These are phyloP conservation scores for Hirudinaria manillensis DNA, from an alignment of 2,888 invertebrate genomes.

Conservation along the genomic window DNA sequence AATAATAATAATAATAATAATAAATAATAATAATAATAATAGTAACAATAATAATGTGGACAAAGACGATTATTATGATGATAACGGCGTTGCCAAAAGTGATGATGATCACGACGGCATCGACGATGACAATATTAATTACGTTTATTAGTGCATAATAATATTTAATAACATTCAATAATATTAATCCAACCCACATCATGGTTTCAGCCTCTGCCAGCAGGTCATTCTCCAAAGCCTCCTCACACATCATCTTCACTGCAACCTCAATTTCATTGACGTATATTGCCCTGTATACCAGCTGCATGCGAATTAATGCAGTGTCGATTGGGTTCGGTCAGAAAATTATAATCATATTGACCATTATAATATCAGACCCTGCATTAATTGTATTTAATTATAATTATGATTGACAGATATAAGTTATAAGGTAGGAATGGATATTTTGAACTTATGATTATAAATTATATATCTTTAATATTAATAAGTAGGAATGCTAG, in stretches of 20 bases:
- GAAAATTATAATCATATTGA: too few relatives aligned
- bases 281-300: conserved; percentile 30
- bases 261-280: conserved; percentile 68
- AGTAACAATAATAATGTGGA: neutral
- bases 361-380: too few relatives aligned
- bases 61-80: neutral
- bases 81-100: neutral
- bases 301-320: neutral
- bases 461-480: too few relatives aligned
- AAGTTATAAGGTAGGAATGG: too few relatives aligned
- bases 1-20: neutral
- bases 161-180: too few relatives aligned
- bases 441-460: too few relatives aligned
- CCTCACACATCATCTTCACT: conserved; percentile 96
- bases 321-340: too few relatives aligned
- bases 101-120: neutral
- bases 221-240: conserved; percentile 95
- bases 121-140: neutral
- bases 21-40: neutral
- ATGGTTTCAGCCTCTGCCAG: conserved; percentile 96
- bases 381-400: too few relatives aligned
- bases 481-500: too few relatives aligned
- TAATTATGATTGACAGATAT: too few relatives aligned
- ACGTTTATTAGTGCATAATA: too few relatives aligned
- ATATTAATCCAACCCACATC: conserved; percentile 56